Evolutionary conservation across 2,888 invertebrate species (phyloP).

Genomic region (Byasa hedistus): DNA sequence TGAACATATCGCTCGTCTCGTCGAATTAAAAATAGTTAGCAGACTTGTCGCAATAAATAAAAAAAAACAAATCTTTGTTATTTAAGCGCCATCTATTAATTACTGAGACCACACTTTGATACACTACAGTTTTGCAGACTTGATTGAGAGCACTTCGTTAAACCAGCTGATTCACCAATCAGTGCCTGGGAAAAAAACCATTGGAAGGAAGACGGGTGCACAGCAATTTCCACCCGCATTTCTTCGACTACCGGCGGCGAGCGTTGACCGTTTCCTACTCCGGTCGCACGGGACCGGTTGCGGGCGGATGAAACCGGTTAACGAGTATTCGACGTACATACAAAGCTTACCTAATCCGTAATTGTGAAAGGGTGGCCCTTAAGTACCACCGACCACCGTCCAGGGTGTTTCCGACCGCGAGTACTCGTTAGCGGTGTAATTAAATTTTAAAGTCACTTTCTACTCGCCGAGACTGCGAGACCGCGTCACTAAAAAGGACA

Average conservation of each 20-base stretch:
- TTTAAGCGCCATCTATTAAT: too few relatives aligned
- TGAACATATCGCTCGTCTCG: too few relatives aligned
- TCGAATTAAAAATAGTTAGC: too few relatives aligned
- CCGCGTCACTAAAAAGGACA: slow-evolving; percentile 9
- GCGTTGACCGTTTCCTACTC: slow-evolving; percentile 21
- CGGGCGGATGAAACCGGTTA: slow-evolving; percentile 1
- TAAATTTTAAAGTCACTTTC: slow-evolving; percentile 25
- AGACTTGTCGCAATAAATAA: too few relatives aligned
- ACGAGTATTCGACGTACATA: slow-evolving; percentile 4
- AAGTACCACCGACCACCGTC: neutral
- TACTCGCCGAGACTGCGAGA: slow-evolving; percentile 6
- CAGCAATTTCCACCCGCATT: slow-evolving; percentile 27
- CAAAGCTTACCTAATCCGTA: slow-evolving; percentile 24
- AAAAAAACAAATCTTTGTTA: too few relatives aligned
- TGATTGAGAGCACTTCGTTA: too few relatives aligned
- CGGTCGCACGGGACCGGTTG: slow-evolving; percentile 3
- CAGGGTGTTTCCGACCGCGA: slow-evolving; percentile 15
- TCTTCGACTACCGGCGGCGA: slow-evolving; percentile 17
- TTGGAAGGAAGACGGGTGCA: slow-evolving; percentile 10
- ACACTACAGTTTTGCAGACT: too few relatives aligned
- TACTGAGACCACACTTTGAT: too few relatives aligned
- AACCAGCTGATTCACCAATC: neutral
- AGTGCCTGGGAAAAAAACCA: slow-evolving; percentile 5
- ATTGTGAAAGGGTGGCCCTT: slow-evolving; percentile 26
- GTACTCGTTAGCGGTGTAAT: slow-evolving; percentile 14